These are phyloP conservation scores for Diadromus collaris DNA, from an alignment of 2,888 invertebrate genomes.

Conservation along the genomic window DNA sequence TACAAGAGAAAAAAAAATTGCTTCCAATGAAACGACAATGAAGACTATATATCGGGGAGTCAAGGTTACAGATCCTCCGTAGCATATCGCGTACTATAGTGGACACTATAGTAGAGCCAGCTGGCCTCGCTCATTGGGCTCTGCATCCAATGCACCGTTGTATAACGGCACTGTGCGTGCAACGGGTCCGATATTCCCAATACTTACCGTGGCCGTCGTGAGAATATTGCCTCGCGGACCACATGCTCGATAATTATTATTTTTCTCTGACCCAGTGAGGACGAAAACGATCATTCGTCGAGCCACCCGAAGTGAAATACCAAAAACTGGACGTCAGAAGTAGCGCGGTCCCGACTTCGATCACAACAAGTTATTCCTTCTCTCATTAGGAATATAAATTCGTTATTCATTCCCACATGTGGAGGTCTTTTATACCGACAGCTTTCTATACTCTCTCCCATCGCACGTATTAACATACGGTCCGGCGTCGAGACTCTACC, in stretches of 20 bases:
- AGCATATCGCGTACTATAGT: not conserved
- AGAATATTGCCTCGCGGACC: slow-evolving; percentile 9
- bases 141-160: slow-evolving; percentile 68
- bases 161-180: slow-evolving; percentile 70
- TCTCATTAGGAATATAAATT: not conserved
- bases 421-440: too few species aligned
- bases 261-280: slow-evolving; percentile 36
- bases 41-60: not conserved
- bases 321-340: not conserved
- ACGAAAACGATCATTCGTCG: not conserved
- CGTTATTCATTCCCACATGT: too few species aligned
- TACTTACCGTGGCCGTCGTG: slow-evolving; percentile 28
- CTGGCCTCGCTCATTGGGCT: slow-evolving; percentile 19
- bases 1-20: not conserved
- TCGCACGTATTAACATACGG: slow-evolving; percentile 61
- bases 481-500: too few species aligned
- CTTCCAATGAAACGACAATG: not conserved
- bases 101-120: not conserved
- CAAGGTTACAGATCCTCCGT: not conserved
- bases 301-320: not conserved
- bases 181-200: slow-evolving; percentile 59
- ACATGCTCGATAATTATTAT: slow-evolving; percentile 11
- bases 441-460: slow-evolving; percentile 34
- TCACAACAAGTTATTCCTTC: not conserved
- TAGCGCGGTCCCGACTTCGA: not conserved